Percentiles rank a stretch among this genome's conserved stretches.
Conservation (phyloP, 2,797 vertebrate species). For the Phataginus tetradactyla region DNA sequence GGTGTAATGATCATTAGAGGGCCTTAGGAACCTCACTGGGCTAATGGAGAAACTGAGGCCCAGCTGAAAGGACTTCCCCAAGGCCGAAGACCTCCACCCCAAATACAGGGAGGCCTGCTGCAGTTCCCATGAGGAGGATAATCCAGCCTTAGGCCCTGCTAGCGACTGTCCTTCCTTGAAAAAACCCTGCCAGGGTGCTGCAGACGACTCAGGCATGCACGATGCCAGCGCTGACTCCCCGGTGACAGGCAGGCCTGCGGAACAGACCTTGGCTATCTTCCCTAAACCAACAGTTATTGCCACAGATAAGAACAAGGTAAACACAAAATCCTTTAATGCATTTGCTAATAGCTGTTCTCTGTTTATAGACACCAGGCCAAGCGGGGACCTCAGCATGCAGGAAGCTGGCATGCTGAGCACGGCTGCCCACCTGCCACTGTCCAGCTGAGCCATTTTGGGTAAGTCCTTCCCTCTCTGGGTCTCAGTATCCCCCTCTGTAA, state of each 20-base stretch:
- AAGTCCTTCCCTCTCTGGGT: not conserved
- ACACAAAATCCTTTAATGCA: not conserved
- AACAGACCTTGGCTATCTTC: not conserved
- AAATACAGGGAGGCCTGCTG: not conserved
- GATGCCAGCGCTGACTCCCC: not conserved
- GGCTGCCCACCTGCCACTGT: accelerated
- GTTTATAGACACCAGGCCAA: not conserved
- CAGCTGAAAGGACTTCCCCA: not conserved
- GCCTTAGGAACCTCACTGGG: not conserved
- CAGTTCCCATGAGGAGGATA: not conserved
- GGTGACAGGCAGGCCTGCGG: not conserved
- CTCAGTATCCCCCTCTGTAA: not conserved
- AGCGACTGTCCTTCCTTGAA: not conserved
- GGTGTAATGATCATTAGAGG: not conserved
- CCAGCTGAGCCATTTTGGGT: not conserved
- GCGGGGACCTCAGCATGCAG: accelerated
- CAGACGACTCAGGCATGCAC: accelerated
- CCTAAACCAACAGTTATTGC: not conserved
- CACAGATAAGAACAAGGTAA: not conserved
- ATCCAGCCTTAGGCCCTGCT: not conserved
- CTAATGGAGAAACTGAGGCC: not conserved
- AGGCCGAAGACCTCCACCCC: not conserved
- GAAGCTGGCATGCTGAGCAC: not conserved
- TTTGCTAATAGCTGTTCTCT: not conserved
- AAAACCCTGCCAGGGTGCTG: not conserved